Evolutionary conservation across 2,888 invertebrate genomes (phyloP), one percentile per base, ranked within the genome.

Genomic region (Amphipyra tragopoginis): DNA sequence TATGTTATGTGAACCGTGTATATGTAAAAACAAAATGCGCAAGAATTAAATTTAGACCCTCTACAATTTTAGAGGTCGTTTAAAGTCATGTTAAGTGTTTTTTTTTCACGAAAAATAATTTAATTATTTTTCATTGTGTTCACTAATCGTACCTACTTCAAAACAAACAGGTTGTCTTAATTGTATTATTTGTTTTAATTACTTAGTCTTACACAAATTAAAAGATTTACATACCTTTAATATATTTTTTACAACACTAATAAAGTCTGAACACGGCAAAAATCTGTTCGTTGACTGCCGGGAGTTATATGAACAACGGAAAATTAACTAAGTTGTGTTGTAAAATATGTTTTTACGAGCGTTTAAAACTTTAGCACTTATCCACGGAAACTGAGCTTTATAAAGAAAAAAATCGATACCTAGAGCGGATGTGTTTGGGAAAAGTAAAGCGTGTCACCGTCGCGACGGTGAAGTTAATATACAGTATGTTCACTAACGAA

Each of bases 281-380:
- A 72, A 72, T 53, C 51, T 60, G 57, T 69, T 60, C 54, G 40
- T 49, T 58, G 55, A 68, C 56, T 49, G 36, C 57, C 50, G 59
- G 68, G 52, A 52, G 70, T 64, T 72, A 82, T 77, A 81, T 67
- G 75, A 68, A 69, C 68, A 56, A 65, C 72, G 68, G 70, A 74
- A 81, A 79, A 86, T 86, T 79, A 85, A 76, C 71, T 80, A 86
- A 85, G 66, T 86, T 85, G 55, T 26, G 74, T 56, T 74, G 58
- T 82, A 80, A 86, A 82, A 81, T 79, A 79, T 39, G 67, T 68
- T 82, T 82, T 84, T 83, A 83, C 66, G 82, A 75, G 65, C 65
- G 56, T 76, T 73, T 65, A 55, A 81, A 83, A 80, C 84, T 82
- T 61, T 48, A 33, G 52, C 36, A 58, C 55, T 79, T 70, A 52